Base-by-base conservation (phyloP, 2,888 invertebrate genomes). In the Agonopterix subpropinquella region DNA sequence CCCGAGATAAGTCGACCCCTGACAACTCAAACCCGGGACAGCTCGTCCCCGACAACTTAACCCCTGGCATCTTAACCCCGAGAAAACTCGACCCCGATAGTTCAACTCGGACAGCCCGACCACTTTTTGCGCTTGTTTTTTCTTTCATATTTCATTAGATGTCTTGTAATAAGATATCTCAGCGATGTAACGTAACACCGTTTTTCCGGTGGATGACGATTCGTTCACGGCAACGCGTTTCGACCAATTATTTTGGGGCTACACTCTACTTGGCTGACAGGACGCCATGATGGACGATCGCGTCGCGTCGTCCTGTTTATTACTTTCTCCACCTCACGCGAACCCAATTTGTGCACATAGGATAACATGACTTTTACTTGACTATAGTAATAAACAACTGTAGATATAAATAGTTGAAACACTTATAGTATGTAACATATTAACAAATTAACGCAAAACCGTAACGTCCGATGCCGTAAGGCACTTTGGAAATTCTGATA, bases 221-320 rank as follows among this genome's bases (percentile, higher is more conserved):
- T 68, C 67, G 65, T 66, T 67, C 54, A 59, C 51, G 53, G 57
- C 51, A 64, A 62, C 60, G 54, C 57, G 54, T 57, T 36, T 56
- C 62, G 54, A 65, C 69, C 75, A 77, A 79, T 80, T 76, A 79
- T 77, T 77, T 66, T n/a, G 66, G 58, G 61, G 61, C 54, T 56
- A 60, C 54, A 64, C 65, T 61, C 59, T 60, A 57, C 49, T 54
- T 59, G 53, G 45, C 64, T 61, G 64, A 67, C 74, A 64, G 63
- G 63, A 62, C 58, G 56, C 62, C 57, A 67, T 77, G 77, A 78
- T 73, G 70, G 65, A 80, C 67, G 73, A 67, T 67, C 66, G 59
- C 58, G 64, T 67, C 66, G 59, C 58, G 64, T 62, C 13, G 64
- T 62, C 62, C 65, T 64, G 60, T 73, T 73, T 76, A 73, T 74